Base-by-base conservation (phyloP, 2,888 invertebrate species). In the Hoplodrina ambigua region DNA sequence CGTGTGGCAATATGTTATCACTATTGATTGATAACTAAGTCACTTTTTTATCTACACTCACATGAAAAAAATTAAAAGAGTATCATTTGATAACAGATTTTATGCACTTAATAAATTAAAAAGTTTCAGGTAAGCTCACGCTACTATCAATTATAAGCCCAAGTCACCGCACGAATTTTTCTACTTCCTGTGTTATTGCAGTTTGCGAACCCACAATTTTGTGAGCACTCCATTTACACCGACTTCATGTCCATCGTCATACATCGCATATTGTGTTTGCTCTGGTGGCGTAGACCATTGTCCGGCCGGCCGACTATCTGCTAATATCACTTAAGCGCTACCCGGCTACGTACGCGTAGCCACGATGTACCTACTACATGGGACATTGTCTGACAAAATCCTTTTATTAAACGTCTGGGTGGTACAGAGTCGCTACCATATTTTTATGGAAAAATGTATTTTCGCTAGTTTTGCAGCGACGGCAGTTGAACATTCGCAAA, bases 231-330 rank as follows among this genome's bases (percentile, higher is more conserved):
- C 80, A 74, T 65, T 20, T 3, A 4, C 19, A 20, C 15, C 0
- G 17, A n/a, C 15, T 66, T 76, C 11, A 2, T 30, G 66, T 85
- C 85, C 83, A 75, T 77, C 82, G 80, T 83, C 80, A 91, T 86
- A 87, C 87, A 86, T 87, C 85, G 88, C 89, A 91, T 92, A 92
- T 90, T 92, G 87, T 90, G 92, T 92, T 92, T 91, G 89, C 89
- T 82, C 82, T 82, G 83, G 77, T 82, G 73, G 77, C 73, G 80
- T 79, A 72, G 78, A 76, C 85, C 85, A 85, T 88, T 83, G 86
- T 89, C 86, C 88, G 74, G 82, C 82, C 82, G 75, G 75, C 76
- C 81, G 82, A 76, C 86, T 87, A 88, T 84, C 86, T 76, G 84
- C 88, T 88, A 87, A 89, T 89, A 89, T 89, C 86, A 88, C 87